Conservation (phyloP, 1,140 invertebrate genomes). For the Trachymyrmex cornetzi region DNA sequence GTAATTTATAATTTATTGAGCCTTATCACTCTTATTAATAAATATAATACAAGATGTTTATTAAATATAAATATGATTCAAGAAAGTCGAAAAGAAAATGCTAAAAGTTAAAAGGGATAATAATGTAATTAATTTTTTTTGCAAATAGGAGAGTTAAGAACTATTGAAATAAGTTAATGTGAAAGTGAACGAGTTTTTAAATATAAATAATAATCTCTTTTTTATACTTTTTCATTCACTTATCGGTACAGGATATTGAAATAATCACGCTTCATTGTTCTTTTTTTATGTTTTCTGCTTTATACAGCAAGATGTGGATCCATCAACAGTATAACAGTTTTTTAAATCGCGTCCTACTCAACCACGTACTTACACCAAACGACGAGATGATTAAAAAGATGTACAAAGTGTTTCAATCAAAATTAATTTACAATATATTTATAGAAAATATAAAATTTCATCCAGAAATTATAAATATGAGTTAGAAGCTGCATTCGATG, state of each 20-base stretch:
- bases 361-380: constrained; percentile 25
- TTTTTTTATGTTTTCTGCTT: constrained; percentile 37
- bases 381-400: background rate
- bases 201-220: constrained; percentile 49
- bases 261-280: background rate
- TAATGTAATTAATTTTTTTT: constrained; percentile 9
- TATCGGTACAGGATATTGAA: constrained; percentile 1
- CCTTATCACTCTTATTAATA: too few species aligned
- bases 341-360: constrained; percentile 20
- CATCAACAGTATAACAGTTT: constrained; percentile 32
- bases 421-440: constrained; percentile 14
- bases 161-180: constrained; percentile 44
- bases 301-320: constrained; percentile 36
- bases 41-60: too few species aligned
- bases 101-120: constrained; percentile 28
- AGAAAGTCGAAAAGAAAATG: background rate
- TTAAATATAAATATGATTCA: constrained; percentile 2
- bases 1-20: too few species aligned
- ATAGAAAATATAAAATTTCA: background rate
- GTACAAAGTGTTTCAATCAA: background rate
- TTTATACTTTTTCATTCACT: constrained; percentile 19
- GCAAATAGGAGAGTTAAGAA: background rate
- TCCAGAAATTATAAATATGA: background rate
- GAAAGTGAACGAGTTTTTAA: constrained; percentile 42
- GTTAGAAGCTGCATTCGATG: background rate